Evolutionary conservation across 2,888 invertebrate species (phyloP), one percentile per base, ranked within the genome.

Genomic region (Nomada fucata): DNA sequence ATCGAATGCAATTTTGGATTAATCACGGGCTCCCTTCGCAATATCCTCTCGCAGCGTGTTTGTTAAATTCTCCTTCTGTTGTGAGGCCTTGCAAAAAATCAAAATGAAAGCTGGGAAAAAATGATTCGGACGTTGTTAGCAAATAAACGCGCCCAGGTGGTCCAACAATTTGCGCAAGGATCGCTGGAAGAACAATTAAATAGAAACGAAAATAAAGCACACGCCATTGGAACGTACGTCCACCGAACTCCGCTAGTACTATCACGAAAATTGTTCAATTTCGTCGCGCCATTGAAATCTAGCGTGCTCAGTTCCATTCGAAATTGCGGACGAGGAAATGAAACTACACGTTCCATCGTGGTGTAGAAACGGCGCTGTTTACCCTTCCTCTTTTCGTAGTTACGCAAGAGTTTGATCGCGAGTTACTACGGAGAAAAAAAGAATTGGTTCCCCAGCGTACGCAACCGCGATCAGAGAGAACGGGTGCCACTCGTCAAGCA

Each of bases 231-330:
- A 29, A n/a, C 50, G 10, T 15, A 18, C 53, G 61, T n/a, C 20
- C 67, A 75, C 26, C 68, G 63, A 65, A 57, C n/a, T 20, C 42
- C 57, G 20, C 64, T 44, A 44, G 42, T 47, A 55, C 71, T 29
- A 69, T 80, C 68, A 50, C 47, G 69, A 76, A 69, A 80, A 80
- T 76, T 60, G 80, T 72, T 80, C 76, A 72, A 82, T 82, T 64
- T 80, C 68, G 63, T 7, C 67, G 60, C 10, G 72, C 63, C 76
- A 82, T 80, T 76, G 80, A 82, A 82, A 82, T 75, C 67, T 55
- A 42, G 64, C 59, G 57, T 63, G 68, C 73, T 60, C 57, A n/a
- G 67, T 79, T 59, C 59, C 71, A 53, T 68, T 68, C 64, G 52
- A 61, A 81, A 83, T 44, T 65, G 65, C 47, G 64, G 72, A 81